Base-by-base conservation (phyloP, 2,888 invertebrate species). In the Epinotia brunnichana region DNA sequence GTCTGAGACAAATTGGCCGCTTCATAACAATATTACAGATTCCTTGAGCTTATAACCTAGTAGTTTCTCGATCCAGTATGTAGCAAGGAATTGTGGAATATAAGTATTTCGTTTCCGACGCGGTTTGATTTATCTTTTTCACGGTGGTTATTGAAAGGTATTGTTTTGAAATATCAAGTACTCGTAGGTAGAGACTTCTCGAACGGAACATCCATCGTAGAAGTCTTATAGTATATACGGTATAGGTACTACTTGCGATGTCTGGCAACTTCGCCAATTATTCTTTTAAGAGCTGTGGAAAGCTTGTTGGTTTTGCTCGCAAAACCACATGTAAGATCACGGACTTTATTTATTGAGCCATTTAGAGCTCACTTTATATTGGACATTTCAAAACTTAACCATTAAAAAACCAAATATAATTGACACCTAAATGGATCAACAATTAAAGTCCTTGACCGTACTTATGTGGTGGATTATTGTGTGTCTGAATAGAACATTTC, bases 1-100 rank as follows among this genome's bases (percentile, higher is more conserved):
- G 67, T 74, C 61, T 74, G 70, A 67, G 44, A 73, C 70, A 70
- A 63, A 75, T 71, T 64, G 60, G 59, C 57, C 74, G 71, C 73
- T 70, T 76, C 69, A 74, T 73, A 71, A 66, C 53, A 74, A 60
- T 59, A 74, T 69, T 64, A 64, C 57, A 66, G 60, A 67, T 68
- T 72, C 62, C 62, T 51, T 56, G 54, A 72, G 62, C 62, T 68
- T 69, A 63, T 57, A 63, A 68, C 39, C 62, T 41, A 41, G 41
- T 73, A 59, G 57, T 53, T 63, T 63, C 69, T 62, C 68, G 61
- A 51, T 72, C 61, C 24, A n/a, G 15, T 3, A 21, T 39, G 57
- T 19, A 44, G 13, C 35, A 41, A 64, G 41, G 11, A 29, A 19
- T 59, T 57, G 59, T 39, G 29, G 2, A 53, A 17, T 35, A 59